Evolutionary conservation across 2,113 vertebrate species (phyloP).

Genomic region (Nerophis lumbriciformis): DNA sequence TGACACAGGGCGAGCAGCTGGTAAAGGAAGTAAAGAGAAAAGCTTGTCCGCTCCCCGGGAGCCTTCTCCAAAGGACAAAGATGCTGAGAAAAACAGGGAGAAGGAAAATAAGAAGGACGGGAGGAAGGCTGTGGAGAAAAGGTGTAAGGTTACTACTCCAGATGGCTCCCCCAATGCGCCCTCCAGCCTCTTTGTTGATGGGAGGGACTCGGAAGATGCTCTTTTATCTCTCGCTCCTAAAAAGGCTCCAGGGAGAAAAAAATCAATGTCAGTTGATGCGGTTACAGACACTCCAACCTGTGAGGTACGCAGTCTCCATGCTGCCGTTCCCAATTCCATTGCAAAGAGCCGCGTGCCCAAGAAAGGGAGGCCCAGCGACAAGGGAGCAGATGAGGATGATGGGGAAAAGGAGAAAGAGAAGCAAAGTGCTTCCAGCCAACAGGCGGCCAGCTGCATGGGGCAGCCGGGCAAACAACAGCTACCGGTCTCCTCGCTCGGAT

Average conservation of each 20-base stretch:
- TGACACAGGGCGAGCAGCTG: conserved; percentile 57
- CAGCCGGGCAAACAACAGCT: conserved; percentile 74
- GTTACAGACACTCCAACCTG: conserved; percentile 54
- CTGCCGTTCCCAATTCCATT: conserved; percentile 63
- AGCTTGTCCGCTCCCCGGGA: conserved; percentile 68
- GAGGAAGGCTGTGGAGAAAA: conserved; percentile 77
- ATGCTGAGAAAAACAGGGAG: conserved; percentile 74
- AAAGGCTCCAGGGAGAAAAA: conserved; percentile 79
- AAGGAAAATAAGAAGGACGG: conserved; percentile 94
- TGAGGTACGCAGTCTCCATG: conserved; percentile 60
- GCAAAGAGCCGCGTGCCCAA: conserved; percentile 84
- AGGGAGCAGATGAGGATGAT: conserved; percentile 73
- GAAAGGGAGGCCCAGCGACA: conserved; percentile 77
- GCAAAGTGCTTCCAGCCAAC: conserved; percentile 63
- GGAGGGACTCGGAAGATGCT: conserved; percentile 62
- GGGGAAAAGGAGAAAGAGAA: conserved; percentile 81
- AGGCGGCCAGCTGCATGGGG: conserved; percentile 46
- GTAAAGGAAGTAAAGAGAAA: conserved; percentile 71
- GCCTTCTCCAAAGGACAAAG: conserved; percentile 78
- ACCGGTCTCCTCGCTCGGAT: conserved; percentile 81
- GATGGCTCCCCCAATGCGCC: conserved; percentile 59
- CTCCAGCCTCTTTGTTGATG: conserved; percentile 61
- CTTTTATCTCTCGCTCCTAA: conserved; percentile 53
- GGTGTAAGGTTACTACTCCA: conserved; percentile 53
- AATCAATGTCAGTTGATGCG: conserved; percentile 68